These are phyloP conservation scores for Pristionchus exspectatus DNA, from an alignment of 2,888 invertebrate genomes.

Conservation along the genomic window DNA sequence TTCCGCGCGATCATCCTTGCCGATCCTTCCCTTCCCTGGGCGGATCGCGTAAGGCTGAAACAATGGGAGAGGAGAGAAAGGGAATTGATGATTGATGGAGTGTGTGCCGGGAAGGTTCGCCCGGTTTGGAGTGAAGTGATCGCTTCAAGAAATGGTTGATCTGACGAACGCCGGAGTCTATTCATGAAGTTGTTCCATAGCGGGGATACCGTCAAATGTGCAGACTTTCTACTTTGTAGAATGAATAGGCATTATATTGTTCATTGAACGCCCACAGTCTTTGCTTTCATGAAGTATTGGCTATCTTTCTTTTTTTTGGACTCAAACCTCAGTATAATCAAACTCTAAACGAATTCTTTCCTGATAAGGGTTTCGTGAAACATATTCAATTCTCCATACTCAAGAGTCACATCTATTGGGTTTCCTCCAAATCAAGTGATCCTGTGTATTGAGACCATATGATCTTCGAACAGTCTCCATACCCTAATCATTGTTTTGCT, in stretches of 20 bases:
- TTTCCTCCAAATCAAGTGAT: background rate
- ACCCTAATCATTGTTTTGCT: background rate
- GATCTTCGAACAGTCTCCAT: background rate
- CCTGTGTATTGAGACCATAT: background rate
- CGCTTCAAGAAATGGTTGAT: background rate
- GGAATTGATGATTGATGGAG: background rate
- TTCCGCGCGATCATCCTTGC: background rate
- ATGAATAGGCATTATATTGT: no score
- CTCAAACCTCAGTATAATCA: background rate
- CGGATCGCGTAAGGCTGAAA: constrained; percentile 34
- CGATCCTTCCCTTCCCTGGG: background rate
- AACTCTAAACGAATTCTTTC: background rate
- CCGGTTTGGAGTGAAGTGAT: background rate
- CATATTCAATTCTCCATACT: background rate
- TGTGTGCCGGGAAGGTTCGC: background rate
- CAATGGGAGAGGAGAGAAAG: background rate
- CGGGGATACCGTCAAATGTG: background rate
- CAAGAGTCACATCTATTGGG: background rate
- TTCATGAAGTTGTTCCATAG: no score
- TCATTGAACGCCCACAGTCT: background rate
- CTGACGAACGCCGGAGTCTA: no score
- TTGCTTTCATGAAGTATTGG: background rate
- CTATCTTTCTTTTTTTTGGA: background rate
- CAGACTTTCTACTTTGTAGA: no score
- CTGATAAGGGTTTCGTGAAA: background rate